Conservation (phyloP, 1,140 invertebrate genomes). For the Hydropsyche tenuis region DNA sequence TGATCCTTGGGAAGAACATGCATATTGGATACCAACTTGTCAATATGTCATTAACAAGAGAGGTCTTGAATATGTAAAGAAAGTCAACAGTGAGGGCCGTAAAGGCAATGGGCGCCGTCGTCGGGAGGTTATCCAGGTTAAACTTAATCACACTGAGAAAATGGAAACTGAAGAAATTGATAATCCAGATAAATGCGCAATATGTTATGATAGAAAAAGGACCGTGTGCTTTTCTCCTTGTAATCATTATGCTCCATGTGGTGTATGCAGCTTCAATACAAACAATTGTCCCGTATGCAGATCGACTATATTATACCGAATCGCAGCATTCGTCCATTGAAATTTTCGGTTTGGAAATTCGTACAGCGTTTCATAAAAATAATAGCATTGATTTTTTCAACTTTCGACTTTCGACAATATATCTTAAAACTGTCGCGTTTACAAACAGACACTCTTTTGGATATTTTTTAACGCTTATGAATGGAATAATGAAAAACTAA, state of each 20-base stretch:
- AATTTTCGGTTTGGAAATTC: too few species aligned
- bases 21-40: conserved; percentile 7
- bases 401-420: too few species aligned
- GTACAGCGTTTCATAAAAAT: too few species aligned
- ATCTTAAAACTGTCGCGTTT: too few species aligned
- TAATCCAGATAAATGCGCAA: background rate
- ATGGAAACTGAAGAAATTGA: background rate
- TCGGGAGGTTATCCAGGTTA: too few species aligned
- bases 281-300: background rate
- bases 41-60: background rate
- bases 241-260: background rate
- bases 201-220: background rate
- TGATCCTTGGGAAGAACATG: conserved; percentile 13
- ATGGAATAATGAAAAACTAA: too few species aligned
- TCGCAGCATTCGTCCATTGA: too few species aligned
- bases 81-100: background rate
- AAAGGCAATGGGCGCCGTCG: background rate
- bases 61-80: background rate
- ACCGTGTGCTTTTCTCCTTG: background rate
- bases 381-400: too few species aligned
- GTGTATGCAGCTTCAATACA: background rate
- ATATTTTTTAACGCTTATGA: too few species aligned
- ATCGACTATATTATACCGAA: too few species aligned
- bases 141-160: background rate
- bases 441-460: too few species aligned